Percentiles rank a stretch among this genome's conserved stretches.
These are phyloP conservation scores for Lepidurus couesii DNA, from an alignment of 1,140 invertebrate species.

Conservation along the genomic window DNA sequence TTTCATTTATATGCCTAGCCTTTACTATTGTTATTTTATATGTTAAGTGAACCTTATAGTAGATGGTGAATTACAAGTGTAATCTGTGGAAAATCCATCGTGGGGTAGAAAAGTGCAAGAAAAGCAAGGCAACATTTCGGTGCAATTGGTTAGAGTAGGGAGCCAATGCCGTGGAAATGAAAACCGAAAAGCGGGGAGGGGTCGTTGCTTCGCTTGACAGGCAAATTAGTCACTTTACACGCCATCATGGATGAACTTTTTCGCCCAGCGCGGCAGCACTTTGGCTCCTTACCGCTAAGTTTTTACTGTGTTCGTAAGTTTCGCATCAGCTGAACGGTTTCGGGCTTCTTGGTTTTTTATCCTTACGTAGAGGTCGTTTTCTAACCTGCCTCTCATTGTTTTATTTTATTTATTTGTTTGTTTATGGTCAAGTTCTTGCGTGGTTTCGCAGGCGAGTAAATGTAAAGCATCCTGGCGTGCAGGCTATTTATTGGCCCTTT, in stretches of 20 bases:
- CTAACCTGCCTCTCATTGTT: too few species aligned
- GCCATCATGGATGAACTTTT: background rate
- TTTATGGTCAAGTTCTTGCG: background rate
- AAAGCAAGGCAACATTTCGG: background rate
- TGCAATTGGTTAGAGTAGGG: slow-evolving; percentile 7
- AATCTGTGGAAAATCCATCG: too few species aligned
- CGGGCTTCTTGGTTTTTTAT: too few species aligned
- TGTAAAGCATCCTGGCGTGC: background rate
- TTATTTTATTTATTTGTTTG: background rate
- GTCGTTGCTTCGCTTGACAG: slow-evolving; percentile 5
- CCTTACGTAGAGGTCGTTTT: too few species aligned
- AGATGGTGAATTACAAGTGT: too few species aligned
- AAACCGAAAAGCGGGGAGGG: background rate
- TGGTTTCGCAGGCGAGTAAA: background rate
- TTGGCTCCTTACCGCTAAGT: background rate
- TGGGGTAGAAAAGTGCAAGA: background rate
- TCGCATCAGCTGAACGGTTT: background rate
- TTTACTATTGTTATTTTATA: background rate
- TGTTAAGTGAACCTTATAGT: too few species aligned
- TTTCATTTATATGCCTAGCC: background rate
- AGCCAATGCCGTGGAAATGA: slow-evolving; percentile 8
- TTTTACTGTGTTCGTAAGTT: background rate
- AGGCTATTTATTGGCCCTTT: background rate
- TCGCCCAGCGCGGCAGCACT: background rate
- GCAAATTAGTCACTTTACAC: slow-evolving; percentile 7